Conservation (phyloP, 2,797 vertebrate species). For the Morelia viridis region DNA sequence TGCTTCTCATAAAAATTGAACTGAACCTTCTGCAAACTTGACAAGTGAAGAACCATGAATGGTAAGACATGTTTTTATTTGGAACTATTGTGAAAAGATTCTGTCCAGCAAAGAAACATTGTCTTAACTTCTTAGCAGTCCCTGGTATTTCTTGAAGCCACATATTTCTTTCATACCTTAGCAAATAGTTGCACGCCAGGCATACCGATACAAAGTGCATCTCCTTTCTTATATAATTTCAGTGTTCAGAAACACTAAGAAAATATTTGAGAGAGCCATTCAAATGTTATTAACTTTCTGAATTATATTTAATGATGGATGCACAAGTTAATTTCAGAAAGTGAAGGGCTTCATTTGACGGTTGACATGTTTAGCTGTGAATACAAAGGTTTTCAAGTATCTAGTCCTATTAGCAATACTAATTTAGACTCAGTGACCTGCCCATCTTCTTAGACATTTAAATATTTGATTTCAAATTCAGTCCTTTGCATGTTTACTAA, state of each 20-base stretch:
- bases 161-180: slow-evolving; percentile 29
- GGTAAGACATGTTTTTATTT: slow-evolving; percentile 66
- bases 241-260: neutral
- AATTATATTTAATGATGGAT: slow-evolving; percentile 11
- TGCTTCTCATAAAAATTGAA: slow-evolving; percentile 44
- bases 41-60: slow-evolving; percentile 69
- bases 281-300: slow-evolving; percentile 2
- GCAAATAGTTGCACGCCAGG: slow-evolving; percentile 33
- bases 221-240: slow-evolving; percentile 4
- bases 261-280: neutral
- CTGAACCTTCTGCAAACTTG: slow-evolving; percentile 29
- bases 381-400: slow-evolving; percentile 18
- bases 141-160: slow-evolving; percentile 1
- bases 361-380: neutral
- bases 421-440: neutral
- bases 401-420: slow-evolving; percentile 31
- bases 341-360: slow-evolving; percentile 17
- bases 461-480: neutral
- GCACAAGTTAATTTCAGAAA: slow-evolving; percentile 29
- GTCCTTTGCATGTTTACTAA: neutral
- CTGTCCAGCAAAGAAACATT: neutral
- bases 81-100: neutral
- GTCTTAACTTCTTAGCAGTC: neutral
- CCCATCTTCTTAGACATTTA: slow-evolving; percentile 29
- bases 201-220: slow-evolving; percentile 14